Evolutionary conservation across 2,888 invertebrate species (phyloP), one percentile per base, ranked within the genome.

Genomic region (Lasiommata megera): DNA sequence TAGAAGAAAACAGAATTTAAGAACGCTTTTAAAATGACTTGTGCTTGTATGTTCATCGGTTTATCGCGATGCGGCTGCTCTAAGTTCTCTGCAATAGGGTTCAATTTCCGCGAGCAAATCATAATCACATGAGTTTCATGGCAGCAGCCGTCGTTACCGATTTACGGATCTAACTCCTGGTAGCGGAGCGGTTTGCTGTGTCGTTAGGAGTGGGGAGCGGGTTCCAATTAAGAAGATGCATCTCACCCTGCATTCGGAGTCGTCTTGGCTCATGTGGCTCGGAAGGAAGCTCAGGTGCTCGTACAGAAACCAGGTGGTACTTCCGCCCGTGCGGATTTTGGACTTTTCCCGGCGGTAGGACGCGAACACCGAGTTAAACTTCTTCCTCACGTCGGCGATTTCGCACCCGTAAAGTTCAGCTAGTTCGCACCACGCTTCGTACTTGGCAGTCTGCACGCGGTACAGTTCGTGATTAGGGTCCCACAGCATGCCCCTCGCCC

Each of bases 341-440:
- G 69, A 67, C 64, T 84, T 84, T 69, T 88, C 89, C 3, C 89
- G 75, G 3, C 89, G 70, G 40, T 87, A 80, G 38, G 89, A 90
- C 1, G 89, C 90, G 63, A 89, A 77, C 37, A 90, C 68, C 0
- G 89, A 89, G 64, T 86, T 86, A 54, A 90, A 61, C 61, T 90
- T 90, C 76, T 83, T 86, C 29, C 82, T 68, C 56, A 90, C 60
- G 56, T 86, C 85, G 0, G 74, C 69, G 6, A 86, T 77, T 44
- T 86, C 84, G 56, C 85, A 84, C 6, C 81, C 74, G 63, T 87
- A 85, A 6, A 71, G 54, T 9, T 69, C 68, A 6, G 88, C 86
- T 38, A 89, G 37, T 3, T 78, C 74, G 14, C 74, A 66, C 84
- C 85, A 89, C 0, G 85, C 82, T 12, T 81, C 82, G 52, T 83